Base-by-base conservation (phyloP, 2,888 invertebrate genomes). In the Galerucella nymphaeae region DNA sequence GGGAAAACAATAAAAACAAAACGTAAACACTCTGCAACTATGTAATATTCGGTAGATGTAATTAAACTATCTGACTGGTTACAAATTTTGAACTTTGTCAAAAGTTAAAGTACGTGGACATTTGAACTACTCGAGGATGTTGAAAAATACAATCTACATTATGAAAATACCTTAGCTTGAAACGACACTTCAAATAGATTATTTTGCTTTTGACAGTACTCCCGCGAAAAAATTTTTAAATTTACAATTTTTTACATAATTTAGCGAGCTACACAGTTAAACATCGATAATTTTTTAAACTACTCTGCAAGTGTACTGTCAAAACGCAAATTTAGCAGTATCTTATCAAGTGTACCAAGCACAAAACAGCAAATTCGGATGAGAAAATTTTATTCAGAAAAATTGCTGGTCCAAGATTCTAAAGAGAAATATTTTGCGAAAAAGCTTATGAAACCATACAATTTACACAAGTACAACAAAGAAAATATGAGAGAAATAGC, bases 1-100 rank as follows among this genome's bases (percentile, higher is more conserved):
- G 2, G 42, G 42, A 11, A 13, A 42, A 11, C 2, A 42, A 42
- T 42, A 42, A 58, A 58, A 58, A 58, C 30, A 58, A 58, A 30
- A 58, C 14, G 14, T 30, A 58, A 58, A 58, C 58, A 58, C 58
- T 58, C 58, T 58, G 23, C 58, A 58, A 58, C 58, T 58, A 58
- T 58, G 58, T 58, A 58, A 58, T 58, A 58, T 58, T 58, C 58
- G 58, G 58, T 58, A 58, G 58, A 58, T 58, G 55, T 55, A 55
- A 55, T 55, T 55, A 55, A 55, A 55, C 55, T 55, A 55, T 55
- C 55, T 55, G 58, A 58, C 23, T 58, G 58, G 30, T 58, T 58
- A 58, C 58, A 58, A 58, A 58, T 58, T 58, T 58, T 58, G 58
- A 58, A 58, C 58, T 58, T 58, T 58, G 58, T 58, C 30, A 58